Evolutionary conservation across 2,888 invertebrate genomes (phyloP).

Genomic region (Rhodophaea formosa): DNA sequence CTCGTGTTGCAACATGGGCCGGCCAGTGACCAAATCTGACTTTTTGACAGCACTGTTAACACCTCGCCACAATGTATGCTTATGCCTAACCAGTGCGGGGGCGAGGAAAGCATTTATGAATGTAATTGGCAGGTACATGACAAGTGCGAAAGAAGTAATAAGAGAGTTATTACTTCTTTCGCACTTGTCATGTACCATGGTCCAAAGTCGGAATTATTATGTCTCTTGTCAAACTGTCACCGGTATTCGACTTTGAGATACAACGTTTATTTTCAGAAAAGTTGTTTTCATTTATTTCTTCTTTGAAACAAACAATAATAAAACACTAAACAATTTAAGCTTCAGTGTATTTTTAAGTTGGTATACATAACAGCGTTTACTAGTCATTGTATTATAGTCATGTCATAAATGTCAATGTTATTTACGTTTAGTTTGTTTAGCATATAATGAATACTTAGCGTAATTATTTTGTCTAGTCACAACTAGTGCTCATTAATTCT

Average conservation of each 20-base stretch:
- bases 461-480: not conserved
- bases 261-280: not conserved
- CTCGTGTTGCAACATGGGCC: constrained; percentile 20
- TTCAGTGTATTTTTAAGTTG: too few species aligned
- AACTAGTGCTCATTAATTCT: constrained; percentile 4
- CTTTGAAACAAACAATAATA: not conserved
- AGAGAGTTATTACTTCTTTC: too few species aligned
- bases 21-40: constrained; percentile 9
- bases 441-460: not conserved
- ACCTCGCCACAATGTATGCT: constrained; percentile 8
- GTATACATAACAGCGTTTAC: too few species aligned
- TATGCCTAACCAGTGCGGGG: not conserved
- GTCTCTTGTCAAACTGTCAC: not conserved
- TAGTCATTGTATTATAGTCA: too few species aligned
- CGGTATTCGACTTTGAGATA: not conserved
- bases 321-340: too few species aligned
- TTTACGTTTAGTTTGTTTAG: too few species aligned
- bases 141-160: constrained; percentile 9
- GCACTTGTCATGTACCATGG: too few species aligned
- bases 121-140: constrained; percentile 12
- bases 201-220: not conserved
- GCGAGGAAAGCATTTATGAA: constrained; percentile 7
- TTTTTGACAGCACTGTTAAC: constrained; percentile 9
- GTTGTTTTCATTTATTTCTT: not conserved
- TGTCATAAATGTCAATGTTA: too few species aligned